Evolutionary conservation across 2,888 invertebrate species (phyloP), one percentile per base, ranked within the genome.

Genomic region (Chaetogeoica ovagalla): DNA sequence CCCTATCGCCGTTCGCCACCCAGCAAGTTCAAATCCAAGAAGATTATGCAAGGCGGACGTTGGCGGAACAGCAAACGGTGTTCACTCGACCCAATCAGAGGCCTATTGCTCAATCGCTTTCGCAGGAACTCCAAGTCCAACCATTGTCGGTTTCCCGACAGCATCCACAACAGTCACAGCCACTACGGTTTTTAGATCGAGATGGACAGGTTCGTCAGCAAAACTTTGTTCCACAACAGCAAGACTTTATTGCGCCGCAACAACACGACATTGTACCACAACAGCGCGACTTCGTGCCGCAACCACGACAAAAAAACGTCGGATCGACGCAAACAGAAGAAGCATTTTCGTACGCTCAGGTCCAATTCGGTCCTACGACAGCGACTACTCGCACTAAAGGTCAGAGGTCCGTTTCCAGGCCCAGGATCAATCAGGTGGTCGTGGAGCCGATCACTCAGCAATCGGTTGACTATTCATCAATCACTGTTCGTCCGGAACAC

Each of bases 21-120:
- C 75, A 83, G 52, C 82, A 82, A 75, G 48, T 77, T 15, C 74
- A 82, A 3, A 23, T 83, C 1, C 83, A 83, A 69, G 73, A 76
- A 60, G 81, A 73, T 4, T 79, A 81, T 55, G 82, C 82, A 9
- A 75, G 79, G 15, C 76, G 81, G n/a, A 52, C 57, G 23, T 39
- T 83, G n/a, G 39, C 81, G 13, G 79, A 82, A 69, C 83, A 83
- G 52, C 83, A 82, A 57, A 72, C 81, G 6, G 69, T 52, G 13
- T 23, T 63, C 11, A 7, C 5, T 8, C 21, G 43, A 23, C 2
- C 65, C 19, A 48, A 55, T 2, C 69, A 57, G 8, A 68, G 23
- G 30, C n/a, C 9, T 8, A 11, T 23, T 9, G 62, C 39, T 13
- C 79, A 63, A 55, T 39, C 23, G 23, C 13, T 43, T 11, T 39